Conservation (phyloP, 1,140 invertebrate species). For the Panagrolaimus sp. region DNA sequence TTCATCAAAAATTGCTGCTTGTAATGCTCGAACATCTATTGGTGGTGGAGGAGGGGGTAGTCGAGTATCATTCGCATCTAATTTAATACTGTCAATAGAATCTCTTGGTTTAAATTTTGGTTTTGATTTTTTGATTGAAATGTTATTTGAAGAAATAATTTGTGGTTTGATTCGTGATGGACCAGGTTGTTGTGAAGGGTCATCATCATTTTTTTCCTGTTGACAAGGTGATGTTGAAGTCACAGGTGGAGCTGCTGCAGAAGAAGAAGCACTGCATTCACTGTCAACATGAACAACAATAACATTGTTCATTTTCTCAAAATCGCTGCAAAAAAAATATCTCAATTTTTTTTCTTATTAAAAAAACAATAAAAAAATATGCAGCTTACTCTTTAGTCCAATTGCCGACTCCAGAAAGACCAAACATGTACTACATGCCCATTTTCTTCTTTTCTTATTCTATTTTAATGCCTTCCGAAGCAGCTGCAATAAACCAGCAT, state of each 20-base stretch:
- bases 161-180: no score
- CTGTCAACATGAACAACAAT: slow-evolving; percentile 13
- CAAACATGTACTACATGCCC: slow-evolving; percentile 2
- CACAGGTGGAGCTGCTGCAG: neutral
- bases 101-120: neutral
- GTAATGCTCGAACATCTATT: slow-evolving; percentile 5
- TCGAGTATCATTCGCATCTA: slow-evolving; percentile 10
- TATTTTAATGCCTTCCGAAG: no score
- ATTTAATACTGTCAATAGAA: neutral
- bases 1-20: slow-evolving; percentile 15
- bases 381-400: neutral
- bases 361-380: no score
- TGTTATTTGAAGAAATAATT: no score
- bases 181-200: neutral
- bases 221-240: neutral
- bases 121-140: no score
- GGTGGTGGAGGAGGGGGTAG: slow-evolving; percentile 8
- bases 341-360: neutral
- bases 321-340: neutral
- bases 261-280: neutral
- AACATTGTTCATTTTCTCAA: slow-evolving; percentile 13
- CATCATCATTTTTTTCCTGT: neutral
- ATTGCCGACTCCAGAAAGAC: slow-evolving; percentile 9
- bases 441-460: no score
- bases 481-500: no score